Base-by-base conservation (phyloP, 2,888 invertebrate genomes). In the Lycia hirtaria region DNA sequence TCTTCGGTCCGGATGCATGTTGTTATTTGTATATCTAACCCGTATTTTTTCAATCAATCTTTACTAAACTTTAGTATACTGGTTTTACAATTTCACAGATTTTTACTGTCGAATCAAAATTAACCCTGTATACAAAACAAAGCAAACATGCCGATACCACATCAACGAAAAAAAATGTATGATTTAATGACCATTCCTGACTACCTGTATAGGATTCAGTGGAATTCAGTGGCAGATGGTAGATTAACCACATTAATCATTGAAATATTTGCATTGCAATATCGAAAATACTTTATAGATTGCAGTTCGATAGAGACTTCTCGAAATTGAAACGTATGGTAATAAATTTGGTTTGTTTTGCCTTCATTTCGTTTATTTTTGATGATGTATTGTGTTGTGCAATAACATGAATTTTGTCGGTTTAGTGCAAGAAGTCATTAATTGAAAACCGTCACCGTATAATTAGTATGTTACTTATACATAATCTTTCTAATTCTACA, bases 151-250 rank as follows among this genome's bases (percentile, higher is more conserved):
- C n/a, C n/a, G n/a, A n/a, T n/a, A n/a, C n/a, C n/a, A n/a, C n/a
- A 61, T 57, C 49, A 35, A 37, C 53, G 55, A 59, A 59, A 59
- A 59, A 68, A 61, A 37, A 32, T 56, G 20, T 40, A 59, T 62
- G 64, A 66, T 66, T 69, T 61, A 69, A 64, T 60, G 58, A 41
- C 65, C 69, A 69, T 70, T 68, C 58, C 59, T 68, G 78, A 83
- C 84, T 87, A 81, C 85, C 83, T 85, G 85, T 75, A 69, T 67
- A 57, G 57, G 67, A 72, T 75, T 75, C 78, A 64, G 65, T 72
- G 81, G 88, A 86, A 89, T 87, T 67, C 90, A 64, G 91, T 91
- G 91, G 91, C 91, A 88, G 90, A 90, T 91, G 83, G 68, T 72
- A 86, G 90, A 90, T 90, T 85, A 83, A 61, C 71, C 43, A 58